These are phyloP conservation scores for Micrasema minimum DNA, from an alignment of 1,140 invertebrate genomes.

Conservation along the genomic window DNA sequence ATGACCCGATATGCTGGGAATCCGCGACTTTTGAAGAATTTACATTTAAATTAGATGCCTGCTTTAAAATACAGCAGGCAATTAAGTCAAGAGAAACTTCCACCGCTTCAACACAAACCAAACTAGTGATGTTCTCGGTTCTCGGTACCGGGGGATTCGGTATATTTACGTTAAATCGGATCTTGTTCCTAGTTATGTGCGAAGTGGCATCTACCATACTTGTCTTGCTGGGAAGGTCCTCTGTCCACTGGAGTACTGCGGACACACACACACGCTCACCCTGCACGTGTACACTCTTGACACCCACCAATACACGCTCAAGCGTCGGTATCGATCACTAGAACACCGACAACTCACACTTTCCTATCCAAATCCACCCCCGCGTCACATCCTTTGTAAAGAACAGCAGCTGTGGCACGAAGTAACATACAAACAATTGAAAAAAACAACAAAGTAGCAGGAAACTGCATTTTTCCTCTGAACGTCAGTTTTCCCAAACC, in stretches of 20 bases:
- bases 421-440: neutral
- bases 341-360: slow-evolving; percentile 42
- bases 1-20: too few relatives aligned
- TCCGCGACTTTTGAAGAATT: too few relatives aligned
- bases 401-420: neutral
- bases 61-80: too few relatives aligned
- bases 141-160: too few relatives aligned
- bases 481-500: neutral
- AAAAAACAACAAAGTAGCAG: slow-evolving; percentile 15
- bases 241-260: neutral
- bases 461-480: neutral
- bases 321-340: slow-evolving; percentile 49
- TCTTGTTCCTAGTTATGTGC: neutral
- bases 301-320: slow-evolving; percentile 41
- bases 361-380: slow-evolving; percentile 17
- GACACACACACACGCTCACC: slow-evolving; percentile 10
- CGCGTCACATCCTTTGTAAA: slow-evolving; percentile 7
- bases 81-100: too few relatives aligned
- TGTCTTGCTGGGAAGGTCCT: neutral
- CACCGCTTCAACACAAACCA: too few relatives aligned
- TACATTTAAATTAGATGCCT: too few relatives aligned
- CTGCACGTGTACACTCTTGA: slow-evolving; percentile 29
- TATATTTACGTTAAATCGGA: neutral
- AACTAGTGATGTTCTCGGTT: too few relatives aligned
- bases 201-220: neutral